phyloP scores from a whole-genome alignment of 1,140 invertebrate genomes.

The Contarinia nasturtii region DNA sequence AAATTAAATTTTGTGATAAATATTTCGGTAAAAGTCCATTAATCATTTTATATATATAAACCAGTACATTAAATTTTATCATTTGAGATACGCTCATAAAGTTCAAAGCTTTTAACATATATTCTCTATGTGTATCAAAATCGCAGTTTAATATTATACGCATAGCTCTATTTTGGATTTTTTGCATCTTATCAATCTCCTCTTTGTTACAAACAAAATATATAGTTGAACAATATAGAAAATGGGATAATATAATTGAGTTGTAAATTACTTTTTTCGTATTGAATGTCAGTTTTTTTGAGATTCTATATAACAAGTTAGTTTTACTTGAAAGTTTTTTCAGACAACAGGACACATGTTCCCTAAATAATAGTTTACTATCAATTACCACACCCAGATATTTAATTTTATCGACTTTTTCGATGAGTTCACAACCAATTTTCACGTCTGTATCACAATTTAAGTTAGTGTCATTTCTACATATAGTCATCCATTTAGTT shows the following conservation, averaged over 20 bases:
- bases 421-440: neutral
- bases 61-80: neutral
- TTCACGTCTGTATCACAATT: too few relatives aligned
- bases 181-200: conserved; percentile 5
- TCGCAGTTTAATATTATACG: neutral
- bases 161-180: conserved; percentile 2
- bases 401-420: conserved; percentile 4
- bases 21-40: neutral
- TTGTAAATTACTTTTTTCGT: conserved; percentile 6
- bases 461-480: too few relatives aligned
- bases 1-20: too few relatives aligned
- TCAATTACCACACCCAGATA: conserved; percentile 6
- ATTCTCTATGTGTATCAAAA: neutral
- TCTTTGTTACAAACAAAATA: conserved; percentile 4
- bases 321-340: neutral
- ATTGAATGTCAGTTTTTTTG: conserved; percentile 1
- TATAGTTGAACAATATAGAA: conserved; percentile 6
- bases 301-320: conserved; percentile 6
- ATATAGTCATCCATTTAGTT: too few relatives aligned
- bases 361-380: conserved; percentile 2
- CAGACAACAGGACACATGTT: conserved; percentile 3
- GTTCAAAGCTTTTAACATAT: neutral
- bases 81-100: neutral
- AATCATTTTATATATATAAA: neutral
- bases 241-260: conserved; percentile 6